phyloP scores from a whole-genome alignment of 2,113 vertebrate species.

The Rhagologus leucostigma region DNA sequence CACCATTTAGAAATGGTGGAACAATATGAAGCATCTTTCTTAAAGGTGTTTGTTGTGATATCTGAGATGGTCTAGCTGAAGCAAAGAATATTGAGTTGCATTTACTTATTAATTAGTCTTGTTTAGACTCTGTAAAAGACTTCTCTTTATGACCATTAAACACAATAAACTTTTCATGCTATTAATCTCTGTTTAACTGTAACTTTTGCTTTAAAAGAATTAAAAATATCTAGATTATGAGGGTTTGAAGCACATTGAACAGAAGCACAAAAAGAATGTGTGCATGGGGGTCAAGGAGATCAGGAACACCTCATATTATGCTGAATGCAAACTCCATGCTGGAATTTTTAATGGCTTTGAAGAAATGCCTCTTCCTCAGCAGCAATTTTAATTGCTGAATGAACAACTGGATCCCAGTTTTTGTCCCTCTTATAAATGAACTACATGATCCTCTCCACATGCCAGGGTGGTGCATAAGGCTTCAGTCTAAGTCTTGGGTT shows the following conservation, averaged over 20 bases:
- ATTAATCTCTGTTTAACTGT: background rate
- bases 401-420: background rate
- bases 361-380: background rate
- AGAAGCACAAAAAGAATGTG: background rate
- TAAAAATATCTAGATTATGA: background rate
- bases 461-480: background rate
- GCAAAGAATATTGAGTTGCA: background rate
- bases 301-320: background rate
- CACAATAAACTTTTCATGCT: background rate
- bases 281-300: background rate
- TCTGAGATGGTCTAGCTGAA: background rate
- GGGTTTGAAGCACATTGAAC: background rate
- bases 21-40: background rate
- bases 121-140: background rate
- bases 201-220: background rate
- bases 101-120: background rate
- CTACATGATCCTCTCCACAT: accelerated
- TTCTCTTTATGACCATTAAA: background rate
- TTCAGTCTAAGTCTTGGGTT: background rate
- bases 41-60: background rate
- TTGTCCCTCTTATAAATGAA: background rate
- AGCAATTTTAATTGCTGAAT: background rate
- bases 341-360: background rate
- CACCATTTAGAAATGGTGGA: background rate
- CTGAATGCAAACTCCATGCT: background rate